A percentile compares a stretch with the other conserved stretches of the same genome.
phyloP scores from a whole-genome alignment of 2,888 invertebrate species.

The Poecilus cupreus region DNA sequence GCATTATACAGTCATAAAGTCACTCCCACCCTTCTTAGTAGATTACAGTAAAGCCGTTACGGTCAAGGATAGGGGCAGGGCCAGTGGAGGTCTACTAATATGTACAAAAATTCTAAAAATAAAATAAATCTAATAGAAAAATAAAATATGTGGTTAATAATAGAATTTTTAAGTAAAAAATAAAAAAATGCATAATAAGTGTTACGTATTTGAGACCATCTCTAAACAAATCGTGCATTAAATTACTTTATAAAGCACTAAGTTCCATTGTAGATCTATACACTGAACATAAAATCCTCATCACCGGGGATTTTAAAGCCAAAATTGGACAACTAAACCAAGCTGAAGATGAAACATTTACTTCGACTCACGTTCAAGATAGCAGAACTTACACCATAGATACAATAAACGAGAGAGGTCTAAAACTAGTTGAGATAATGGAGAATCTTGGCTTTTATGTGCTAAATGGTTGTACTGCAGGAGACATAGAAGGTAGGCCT shows the following conservation, averaged over 20 bases:
- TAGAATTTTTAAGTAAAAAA: not conserved
- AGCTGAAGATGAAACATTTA: not conserved
- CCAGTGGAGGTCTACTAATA: constrained; percentile 1
- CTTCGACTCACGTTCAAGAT: not conserved
- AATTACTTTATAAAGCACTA: not conserved
- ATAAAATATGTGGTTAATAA: not conserved
- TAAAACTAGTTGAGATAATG: constrained; percentile 2
- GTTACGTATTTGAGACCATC: not conserved
- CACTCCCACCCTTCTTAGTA: not conserved
- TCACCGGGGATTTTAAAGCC: not conserved
- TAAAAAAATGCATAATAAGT: not conserved
- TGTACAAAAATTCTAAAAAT: not conserved
- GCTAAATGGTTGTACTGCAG: not conserved
- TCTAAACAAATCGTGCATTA: not conserved
- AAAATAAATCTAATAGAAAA: not conserved
- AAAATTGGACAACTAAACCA: constrained; percentile 19
- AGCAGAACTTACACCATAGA: not conserved
- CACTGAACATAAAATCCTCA: not conserved
- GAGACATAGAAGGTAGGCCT: not conserved
- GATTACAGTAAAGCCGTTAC: not conserved
- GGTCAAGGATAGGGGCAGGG: not conserved
- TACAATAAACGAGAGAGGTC: not conserved
- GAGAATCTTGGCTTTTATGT: constrained; percentile 9
- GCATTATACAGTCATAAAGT: not conserved
- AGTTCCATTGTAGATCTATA: not conserved